Evolutionary conservation across 2,797 vertebrate genomes (phyloP), one percentile per base, ranked within the genome.

Genomic region (Platalea minor): DNA sequence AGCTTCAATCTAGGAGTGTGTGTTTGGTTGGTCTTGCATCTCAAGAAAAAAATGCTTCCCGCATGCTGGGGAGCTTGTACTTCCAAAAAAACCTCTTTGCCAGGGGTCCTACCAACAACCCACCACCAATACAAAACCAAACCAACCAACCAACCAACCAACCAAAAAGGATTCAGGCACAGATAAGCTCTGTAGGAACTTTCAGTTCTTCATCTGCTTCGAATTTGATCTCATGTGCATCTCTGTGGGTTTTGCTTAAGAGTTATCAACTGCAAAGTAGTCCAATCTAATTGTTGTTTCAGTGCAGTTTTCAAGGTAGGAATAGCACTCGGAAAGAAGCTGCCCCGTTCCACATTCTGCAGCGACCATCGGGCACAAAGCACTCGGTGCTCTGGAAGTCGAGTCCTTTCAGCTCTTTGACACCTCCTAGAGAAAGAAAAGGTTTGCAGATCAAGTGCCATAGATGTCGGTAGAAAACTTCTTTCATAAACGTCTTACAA

Each of bases 351-450:
- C 29, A 46, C 28, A 39, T 60, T 35, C 19, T 1, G 10, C 24
- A 48, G 37, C 0, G 0, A 7, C 73, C 37, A 3, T 35, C 0
- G 4, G 54, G 33, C 78, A 41, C 3, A 1, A 26, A 56, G 46
- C 35, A 5, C 61, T 59, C 0, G 0, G 1, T 39, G 53, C 81
- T 33, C 60, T 57, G 7, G 9, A 16, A 17, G 7, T 37, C 1
- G 0, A 26, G 43, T 50, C 57, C 69, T 53, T 54, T 39, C 56
- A 77, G 37, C 41, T 77, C 60, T 61, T 50, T 39, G 82, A 61
- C 31, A 37, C 28, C 78, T 67, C 2, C 74, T 46, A 16, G 17
- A n/a, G 73, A 33, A 51, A 46, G 41, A n/a, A 60, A 10, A 72
- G 6, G 7, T n/a, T 73, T 90, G 80, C 70, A 87, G 56, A 43